Evolutionary conservation across 2,888 invertebrate genomes (phyloP), one percentile per base, ranked within the genome.

Genomic region (Andrena praecox): DNA sequence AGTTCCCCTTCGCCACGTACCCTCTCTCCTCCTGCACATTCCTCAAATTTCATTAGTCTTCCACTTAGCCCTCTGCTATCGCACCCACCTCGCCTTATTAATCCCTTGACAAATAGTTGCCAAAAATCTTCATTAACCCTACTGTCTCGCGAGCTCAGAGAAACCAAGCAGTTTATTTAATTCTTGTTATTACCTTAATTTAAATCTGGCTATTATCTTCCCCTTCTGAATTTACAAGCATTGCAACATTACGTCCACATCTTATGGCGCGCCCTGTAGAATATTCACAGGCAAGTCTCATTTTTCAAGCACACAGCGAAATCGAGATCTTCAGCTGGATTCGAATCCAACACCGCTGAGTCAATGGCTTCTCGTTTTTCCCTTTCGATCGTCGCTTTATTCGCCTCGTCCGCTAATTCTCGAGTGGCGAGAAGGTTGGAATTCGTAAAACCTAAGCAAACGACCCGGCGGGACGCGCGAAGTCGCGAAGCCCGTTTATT

Each of bases 21-120:
- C 6, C 3, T 35, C 29, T 8, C 20, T 8, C 16, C 29, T 2
- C 54, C 20, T 12, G 33, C 48, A 54, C 54, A 67, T 82, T 67
- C 31, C 63, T 42, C 35, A 62, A 79, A 80, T 73, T 81, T 81
- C 80, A 70, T 81, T 73, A 80, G 35, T n/a, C 12, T 8, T 0
- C 33, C 42, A 8, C 27, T 1, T 0, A 5, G 20, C 27, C 16
- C 12, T 27, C 29, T 35, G 27, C 31, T 42, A 16, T 31, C 59
- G 10, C 3, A 6, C 0, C n/a, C 2, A 3, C 29, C 1, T 27
- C 33, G 20, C 20, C 12, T 42, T 31, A n/a, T 29, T 10, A 48
- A 48, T 48, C 12, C 12, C 50, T 31, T 6, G 8, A 3, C 54
- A 63, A 54, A 54, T 54, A 63, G 16, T 42, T 42, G 5, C 16